Evolutionary conservation across 1,140 invertebrate genomes (phyloP), one percentile per base, ranked within the genome.

Genomic region (Carposina sasakii): DNA sequence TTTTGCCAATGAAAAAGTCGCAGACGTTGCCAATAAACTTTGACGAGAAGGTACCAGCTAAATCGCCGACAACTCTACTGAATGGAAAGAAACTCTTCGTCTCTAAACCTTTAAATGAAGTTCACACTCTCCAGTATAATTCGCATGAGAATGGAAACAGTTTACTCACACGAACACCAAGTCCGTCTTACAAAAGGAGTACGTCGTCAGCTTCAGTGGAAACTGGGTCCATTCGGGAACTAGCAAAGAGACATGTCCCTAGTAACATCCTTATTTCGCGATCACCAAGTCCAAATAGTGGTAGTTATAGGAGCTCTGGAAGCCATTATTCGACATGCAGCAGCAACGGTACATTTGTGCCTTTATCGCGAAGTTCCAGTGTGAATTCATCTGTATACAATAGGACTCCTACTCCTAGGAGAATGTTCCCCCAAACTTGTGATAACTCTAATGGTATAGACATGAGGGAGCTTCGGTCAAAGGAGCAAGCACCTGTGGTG

Each of bases 401-500:
- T 30, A 70, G 70, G 57, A 85, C 75, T 3, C 67, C 85, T 12
- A 88, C 86, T 2, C 89, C 89, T 6, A 76, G 90, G 50, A 87
- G 91, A 60, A 81, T 89, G 43, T 92, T 89, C 56, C 91, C 91
- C 5, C 89, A 92, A 65, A 86, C 76, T 1, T 86, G 85, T 43
- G 87, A 87, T 28, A 69, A 56, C 6, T 72, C 76, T 21, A 75
- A 81, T 40, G 71, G 76, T 19, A 48, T 86, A 5, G 81, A 86
- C 54, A 60, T 88, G 2, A 86, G 88, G 30, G 88, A 91, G 59
- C 68, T 90, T 30, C 85, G 85, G 1, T 70, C 76, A 6, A 89
- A 89, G 63, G 91, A 93, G 53, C 90, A 91, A 37, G 90, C 92
- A 0, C 91, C 92, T 0, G 92, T 94, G 0, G 89, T 95, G 0